phyloP scores from a whole-genome alignment of 1,140 invertebrate genomes.

The Contarinia nasturtii region DNA sequence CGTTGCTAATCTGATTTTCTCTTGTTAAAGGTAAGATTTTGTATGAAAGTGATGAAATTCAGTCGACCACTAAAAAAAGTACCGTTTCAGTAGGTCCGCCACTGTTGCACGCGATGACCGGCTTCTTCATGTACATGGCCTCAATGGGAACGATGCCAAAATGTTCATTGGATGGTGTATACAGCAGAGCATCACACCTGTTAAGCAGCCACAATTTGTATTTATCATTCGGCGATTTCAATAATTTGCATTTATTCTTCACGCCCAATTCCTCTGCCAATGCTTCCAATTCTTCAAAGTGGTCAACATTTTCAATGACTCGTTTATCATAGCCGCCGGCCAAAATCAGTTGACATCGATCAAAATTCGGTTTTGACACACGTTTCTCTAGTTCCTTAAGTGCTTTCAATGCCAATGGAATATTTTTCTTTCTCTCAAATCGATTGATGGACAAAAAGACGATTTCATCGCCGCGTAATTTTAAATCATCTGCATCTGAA shows the following conservation, averaged over 20 bases:
- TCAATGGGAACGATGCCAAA: conserved; percentile 99
- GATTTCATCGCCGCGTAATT: conserved; percentile 29
- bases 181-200: conserved; percentile 60
- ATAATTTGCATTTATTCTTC: neutral
- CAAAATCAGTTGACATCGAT: conserved; percentile 66
- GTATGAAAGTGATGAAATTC: no score
- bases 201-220: conserved; percentile 66
- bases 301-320: conserved; percentile 74
- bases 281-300: conserved; percentile 56
- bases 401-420: conserved; percentile 64
- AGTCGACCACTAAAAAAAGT: no score
- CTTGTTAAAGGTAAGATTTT: no score
- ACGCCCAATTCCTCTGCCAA: neutral
- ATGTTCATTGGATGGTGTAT: conserved; percentile 94
- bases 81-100: conserved; percentile 88
- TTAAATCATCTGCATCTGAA: conserved; percentile 18
- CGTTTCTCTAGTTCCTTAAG: conserved; percentile 43
- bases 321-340: conserved; percentile 92
- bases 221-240: conserved; percentile 63
- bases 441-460: conserved; percentile 90
- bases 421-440: conserved; percentile 93
- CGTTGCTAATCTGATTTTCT: no score
- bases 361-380: conserved; percentile 32
- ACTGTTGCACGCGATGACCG: conserved; percentile 87
- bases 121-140: conserved; percentile 86